phyloP scores from a whole-genome alignment of 1,140 invertebrate species.

The Heliconius eleuchia region DNA sequence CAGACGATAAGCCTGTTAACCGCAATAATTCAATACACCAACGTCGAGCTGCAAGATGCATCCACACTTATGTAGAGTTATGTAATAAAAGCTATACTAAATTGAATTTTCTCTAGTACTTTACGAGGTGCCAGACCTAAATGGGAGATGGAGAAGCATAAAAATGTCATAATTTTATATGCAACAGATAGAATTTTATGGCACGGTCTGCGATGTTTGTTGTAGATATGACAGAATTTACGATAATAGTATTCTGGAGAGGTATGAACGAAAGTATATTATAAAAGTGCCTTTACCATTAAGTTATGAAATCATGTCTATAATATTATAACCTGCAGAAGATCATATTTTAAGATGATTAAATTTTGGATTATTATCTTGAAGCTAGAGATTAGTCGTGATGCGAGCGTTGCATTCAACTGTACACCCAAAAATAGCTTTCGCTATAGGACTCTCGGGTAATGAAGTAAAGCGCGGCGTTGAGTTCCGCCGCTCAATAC shows the following conservation, averaged over 20 bases:
- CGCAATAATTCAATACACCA: conserved; percentile 28
- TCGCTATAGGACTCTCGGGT: no score
- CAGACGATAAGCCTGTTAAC: conserved; percentile 32
- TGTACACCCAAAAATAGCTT: no score
- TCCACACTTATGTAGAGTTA: conserved; percentile 48
- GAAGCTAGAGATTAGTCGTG: no score
- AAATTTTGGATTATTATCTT: no score
- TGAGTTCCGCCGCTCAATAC: no score
- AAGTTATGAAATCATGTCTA: no score
- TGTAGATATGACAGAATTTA: conserved; percentile 42
- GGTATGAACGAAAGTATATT: conserved; percentile 4
- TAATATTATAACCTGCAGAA: no score
- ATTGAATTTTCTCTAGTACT: conserved; percentile 64
- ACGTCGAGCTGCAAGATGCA: conserved; percentile 30
- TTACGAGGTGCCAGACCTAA: conserved; percentile 62
- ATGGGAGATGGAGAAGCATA: conserved; percentile 56
- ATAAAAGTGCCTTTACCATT: background rate
- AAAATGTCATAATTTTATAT: conserved; percentile 70
- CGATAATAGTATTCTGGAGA: conserved; percentile 37
- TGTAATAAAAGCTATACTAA: conserved; percentile 61
- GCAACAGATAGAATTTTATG: conserved; percentile 68
- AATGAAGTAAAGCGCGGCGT: no score
- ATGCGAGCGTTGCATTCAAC: no score
- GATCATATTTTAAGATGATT: no score
- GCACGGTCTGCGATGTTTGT: conserved; percentile 45